phyloP scores from a whole-genome alignment of 1,140 invertebrate species.

The Acyrthosiphon pisum region DNA sequence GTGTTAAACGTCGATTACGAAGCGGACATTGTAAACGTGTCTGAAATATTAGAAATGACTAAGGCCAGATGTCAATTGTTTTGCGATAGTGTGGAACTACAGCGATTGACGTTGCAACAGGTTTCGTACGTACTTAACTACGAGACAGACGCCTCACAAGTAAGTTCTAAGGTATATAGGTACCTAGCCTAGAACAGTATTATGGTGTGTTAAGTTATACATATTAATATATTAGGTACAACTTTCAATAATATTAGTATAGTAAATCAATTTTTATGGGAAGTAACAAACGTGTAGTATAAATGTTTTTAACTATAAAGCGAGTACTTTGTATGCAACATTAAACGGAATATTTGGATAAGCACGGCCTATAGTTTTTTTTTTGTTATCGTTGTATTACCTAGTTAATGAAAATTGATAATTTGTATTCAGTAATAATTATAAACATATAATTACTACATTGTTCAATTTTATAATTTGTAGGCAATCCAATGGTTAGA shows the following conservation, averaged over 20 bases:
- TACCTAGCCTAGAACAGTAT: not conserved
- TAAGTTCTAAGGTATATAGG: slow-evolving; percentile 60
- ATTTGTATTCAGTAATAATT: not conserved
- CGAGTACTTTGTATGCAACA: not conserved
- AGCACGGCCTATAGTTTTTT: not conserved
- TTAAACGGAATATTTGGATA: not conserved
- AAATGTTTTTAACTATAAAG: not conserved
- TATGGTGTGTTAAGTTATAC: not conserved
- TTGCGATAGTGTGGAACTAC: slow-evolving; percentile 74
- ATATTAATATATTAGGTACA: not conserved
- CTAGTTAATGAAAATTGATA: not conserved
- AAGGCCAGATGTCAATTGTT: slow-evolving; percentile 72
- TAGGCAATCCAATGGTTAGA: slow-evolving; percentile 78
- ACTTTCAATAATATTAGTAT: not conserved
- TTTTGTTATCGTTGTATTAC: not conserved
- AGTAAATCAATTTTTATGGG: not conserved
- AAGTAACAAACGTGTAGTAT: not conserved
- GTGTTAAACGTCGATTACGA: slow-evolving; percentile 77
- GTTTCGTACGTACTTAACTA: slow-evolving; percentile 77
- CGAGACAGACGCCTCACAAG: slow-evolving; percentile 76
- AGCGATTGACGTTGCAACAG: slow-evolving; percentile 79
- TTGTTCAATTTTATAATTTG: slow-evolving; percentile 45
- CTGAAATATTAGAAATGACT: slow-evolving; percentile 70
- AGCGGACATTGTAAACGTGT: slow-evolving; percentile 74
- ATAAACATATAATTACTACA: not conserved